Percentiles rank a stretch among this genome's conserved stretches.
These are phyloP conservation scores for Theretra japonica DNA, from an alignment of 2,888 invertebrate species.

Conservation along the genomic window DNA sequence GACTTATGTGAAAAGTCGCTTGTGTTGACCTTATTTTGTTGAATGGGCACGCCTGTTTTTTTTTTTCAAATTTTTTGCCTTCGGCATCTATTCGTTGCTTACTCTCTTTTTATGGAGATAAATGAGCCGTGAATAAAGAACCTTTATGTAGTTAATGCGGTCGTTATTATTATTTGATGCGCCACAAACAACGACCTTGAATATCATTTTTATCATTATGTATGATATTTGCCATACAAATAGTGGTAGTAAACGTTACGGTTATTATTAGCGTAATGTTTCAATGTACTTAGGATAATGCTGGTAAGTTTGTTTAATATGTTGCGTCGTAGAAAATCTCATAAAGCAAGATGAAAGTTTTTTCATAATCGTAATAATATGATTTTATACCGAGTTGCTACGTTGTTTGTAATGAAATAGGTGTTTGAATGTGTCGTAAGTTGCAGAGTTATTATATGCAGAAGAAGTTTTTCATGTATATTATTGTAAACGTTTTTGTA, in stretches of 20 bases:
- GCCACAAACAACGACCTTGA: slow-evolving; percentile 48
- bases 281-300: slow-evolving; percentile 1
- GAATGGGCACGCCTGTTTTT: slow-evolving; percentile 41
- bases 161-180: slow-evolving; percentile 42
- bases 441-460: too few relatives aligned
- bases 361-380: slow-evolving; percentile 10
- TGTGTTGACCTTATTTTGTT: slow-evolving; percentile 48
- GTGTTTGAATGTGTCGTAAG: background rate
- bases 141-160: slow-evolving; percentile 42
- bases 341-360: slow-evolving; percentile 2
- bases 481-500: background rate
- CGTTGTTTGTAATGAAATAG: background rate
- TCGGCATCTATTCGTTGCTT: slow-evolving; percentile 40
- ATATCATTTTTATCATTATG: slow-evolving; percentile 38
- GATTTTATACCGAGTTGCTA: background rate
- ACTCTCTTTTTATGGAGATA: slow-evolving; percentile 49
- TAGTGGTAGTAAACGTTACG: background rate
- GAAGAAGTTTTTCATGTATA: too few relatives aligned
- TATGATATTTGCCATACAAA: slow-evolving; percentile 34
- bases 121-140: slow-evolving; percentile 50
- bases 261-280: slow-evolving; percentile 18
- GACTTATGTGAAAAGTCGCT: slow-evolving; percentile 39
- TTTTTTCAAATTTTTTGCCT: slow-evolving; percentile 43
- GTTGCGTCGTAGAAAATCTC: background rate
- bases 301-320: slow-evolving; percentile 4